Evolutionary conservation across 2,113 vertebrate genomes (phyloP).

Genomic region (Malurus melanocephalus): DNA sequence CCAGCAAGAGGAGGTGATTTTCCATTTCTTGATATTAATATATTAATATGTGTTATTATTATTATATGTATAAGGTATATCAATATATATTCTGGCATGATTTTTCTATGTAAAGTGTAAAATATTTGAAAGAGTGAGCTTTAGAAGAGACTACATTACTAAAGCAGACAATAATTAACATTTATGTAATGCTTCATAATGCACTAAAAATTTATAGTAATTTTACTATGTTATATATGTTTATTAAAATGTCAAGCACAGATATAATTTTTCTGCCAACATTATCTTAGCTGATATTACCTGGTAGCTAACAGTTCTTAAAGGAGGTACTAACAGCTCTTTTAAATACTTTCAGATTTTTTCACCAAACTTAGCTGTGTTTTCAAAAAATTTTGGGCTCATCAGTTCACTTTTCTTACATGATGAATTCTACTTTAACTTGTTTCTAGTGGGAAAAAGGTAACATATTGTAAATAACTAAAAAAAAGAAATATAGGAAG

Average conservation of each 20-base stretch:
- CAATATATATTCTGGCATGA: neutral
- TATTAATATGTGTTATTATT: neutral
- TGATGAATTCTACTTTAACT: neutral
- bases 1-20: conserved; percentile 8
- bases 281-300: neutral
- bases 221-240: neutral
- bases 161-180: conserved; percentile 1
- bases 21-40: conserved; percentile 31
- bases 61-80: neutral
- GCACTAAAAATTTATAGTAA: neutral
- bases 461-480: neutral
- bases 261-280: neutral
- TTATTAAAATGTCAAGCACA: neutral
- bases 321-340: neutral
- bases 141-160: neutral
- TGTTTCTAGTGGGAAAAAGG: neutral
- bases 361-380: neutral
- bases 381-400: neutral
- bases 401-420: neutral
- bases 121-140: conserved; percentile 6
- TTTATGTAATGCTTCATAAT: neutral
- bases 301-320: neutral
- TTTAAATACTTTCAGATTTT: neutral
- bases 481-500: neutral
- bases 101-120: conserved; percentile 14